A percentile compares a stretch with the other conserved stretches of the same genome.
These are phyloP conservation scores for Latrodectus hesperus DNA, from an alignment of 2,888 invertebrate genomes.

Conservation along the genomic window DNA sequence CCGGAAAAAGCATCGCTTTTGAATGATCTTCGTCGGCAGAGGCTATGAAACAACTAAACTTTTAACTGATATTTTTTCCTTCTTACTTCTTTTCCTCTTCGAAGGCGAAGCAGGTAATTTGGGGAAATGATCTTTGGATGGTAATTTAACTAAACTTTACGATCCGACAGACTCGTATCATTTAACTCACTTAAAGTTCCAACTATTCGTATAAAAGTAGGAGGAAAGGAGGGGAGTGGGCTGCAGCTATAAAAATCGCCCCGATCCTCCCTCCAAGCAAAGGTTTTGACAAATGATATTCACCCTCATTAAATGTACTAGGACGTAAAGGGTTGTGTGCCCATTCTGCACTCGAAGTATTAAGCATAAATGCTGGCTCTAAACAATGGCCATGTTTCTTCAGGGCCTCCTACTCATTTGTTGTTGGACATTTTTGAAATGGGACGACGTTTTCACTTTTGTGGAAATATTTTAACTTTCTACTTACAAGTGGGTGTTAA, in stretches of 20 bases:
- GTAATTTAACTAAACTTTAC: constrained; percentile 63
- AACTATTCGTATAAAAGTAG: constrained; percentile 44
- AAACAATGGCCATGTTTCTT: constrained; percentile 50
- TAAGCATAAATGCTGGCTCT: constrained; percentile 49
- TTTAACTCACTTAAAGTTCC: constrained; percentile 67
- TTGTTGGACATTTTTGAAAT: constrained; percentile 43
- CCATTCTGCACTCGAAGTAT: constrained; percentile 19
- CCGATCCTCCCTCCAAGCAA: constrained; percentile 6
- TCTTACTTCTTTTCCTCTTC: constrained; percentile 2
- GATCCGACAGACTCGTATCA: constrained; percentile 50
- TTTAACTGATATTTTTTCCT: constrained; percentile 46
- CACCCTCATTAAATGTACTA: constrained; percentile 48
- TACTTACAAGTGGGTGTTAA: no score
- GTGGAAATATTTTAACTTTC: no score
- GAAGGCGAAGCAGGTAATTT: constrained; percentile 50
- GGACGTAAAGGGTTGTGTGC: constrained; percentile 24
- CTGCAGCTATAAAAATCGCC: constrained; percentile 42
- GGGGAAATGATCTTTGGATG: constrained; percentile 3
- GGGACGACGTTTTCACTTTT: constrained; percentile 3
- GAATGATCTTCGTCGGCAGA: constrained; percentile 29
- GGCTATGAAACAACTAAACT: constrained; percentile 42
- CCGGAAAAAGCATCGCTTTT: constrained; percentile 60
- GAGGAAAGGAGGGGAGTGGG: neutral
- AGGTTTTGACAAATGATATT: constrained; percentile 52
- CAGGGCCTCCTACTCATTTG: constrained; percentile 25